Percentiles rank a stretch among this genome's conserved stretches.
These are phyloP conservation scores for Agriotes lineatus DNA, from an alignment of 2,888 invertebrate genomes.

Conservation along the genomic window DNA sequence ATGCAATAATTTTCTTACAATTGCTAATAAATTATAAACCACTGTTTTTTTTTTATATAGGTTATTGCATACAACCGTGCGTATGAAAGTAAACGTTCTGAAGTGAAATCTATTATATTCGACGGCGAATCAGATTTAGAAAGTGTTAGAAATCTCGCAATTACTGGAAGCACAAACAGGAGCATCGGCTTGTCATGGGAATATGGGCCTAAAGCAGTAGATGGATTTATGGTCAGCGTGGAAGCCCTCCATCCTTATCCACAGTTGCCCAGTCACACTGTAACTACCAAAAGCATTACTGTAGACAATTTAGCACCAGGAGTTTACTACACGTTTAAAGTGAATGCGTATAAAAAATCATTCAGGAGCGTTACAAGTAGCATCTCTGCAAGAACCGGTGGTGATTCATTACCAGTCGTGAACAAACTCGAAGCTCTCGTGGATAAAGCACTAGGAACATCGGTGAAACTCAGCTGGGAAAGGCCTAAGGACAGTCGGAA, in stretches of 20 bases:
- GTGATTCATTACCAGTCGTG: conserved; percentile 57
- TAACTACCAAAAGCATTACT: conserved; percentile 65
- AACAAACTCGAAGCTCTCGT: conserved; percentile 66
- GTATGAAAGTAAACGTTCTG: conserved; percentile 73
- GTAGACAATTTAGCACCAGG: conserved; percentile 65
- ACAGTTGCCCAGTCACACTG: conserved; percentile 64
- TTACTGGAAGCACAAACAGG: conserved; percentile 67
- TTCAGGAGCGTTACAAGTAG: conserved; percentile 70
- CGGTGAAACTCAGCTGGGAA: conserved; percentile 77
- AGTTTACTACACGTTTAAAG: conserved; percentile 71
- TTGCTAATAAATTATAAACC: too few species aligned
- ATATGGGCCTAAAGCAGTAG: conserved; percentile 61
- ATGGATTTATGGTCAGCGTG: conserved; percentile 55
- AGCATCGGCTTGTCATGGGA: conserved; percentile 74
- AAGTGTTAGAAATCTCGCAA: conserved; percentile 70
- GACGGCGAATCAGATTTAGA: conserved; percentile 76
- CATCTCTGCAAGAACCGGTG: conserved; percentile 66
- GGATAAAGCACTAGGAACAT: conserved; percentile 70
- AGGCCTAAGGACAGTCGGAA: conserved; percentile 72
- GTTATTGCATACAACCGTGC: conserved; percentile 76
- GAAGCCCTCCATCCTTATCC: conserved; percentile 71
- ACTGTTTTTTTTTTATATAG: conserved; percentile 59
- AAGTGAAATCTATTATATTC: conserved; percentile 71
- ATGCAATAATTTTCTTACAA: too few species aligned
- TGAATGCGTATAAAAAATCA: conserved; percentile 70